Percentiles rank a stretch among this genome's conserved stretches.
Conservation (phyloP, 2,888 invertebrate genomes). For the Saturnia pavonia region DNA sequence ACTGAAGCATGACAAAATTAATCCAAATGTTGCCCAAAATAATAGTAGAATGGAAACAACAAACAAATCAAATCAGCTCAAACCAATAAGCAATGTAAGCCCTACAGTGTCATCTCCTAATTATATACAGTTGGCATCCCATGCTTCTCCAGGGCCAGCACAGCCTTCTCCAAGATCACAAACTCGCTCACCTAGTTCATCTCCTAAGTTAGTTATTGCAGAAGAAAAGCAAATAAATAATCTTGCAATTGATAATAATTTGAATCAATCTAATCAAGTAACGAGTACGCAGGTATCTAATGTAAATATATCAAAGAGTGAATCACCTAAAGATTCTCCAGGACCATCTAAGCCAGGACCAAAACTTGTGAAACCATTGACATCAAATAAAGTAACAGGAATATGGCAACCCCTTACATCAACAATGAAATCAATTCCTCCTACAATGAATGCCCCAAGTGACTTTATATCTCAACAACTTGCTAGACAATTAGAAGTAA, state of each 20-base stretch:
- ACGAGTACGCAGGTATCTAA: constrained; percentile 66
- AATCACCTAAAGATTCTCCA: constrained; percentile 55
- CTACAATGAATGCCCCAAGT: constrained; percentile 48
- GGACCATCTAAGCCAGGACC: constrained; percentile 62
- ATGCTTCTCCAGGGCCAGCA: constrained; percentile 50
- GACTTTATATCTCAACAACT: constrained; percentile 62
- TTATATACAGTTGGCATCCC: constrained; percentile 53
- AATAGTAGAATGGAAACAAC: constrained; percentile 53
- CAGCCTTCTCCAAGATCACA: constrained; percentile 71
- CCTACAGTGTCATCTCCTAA: constrained; percentile 50
- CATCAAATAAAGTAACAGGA: constrained; percentile 57
- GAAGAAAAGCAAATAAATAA: constrained; percentile 70
- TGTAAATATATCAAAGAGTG: constrained; percentile 55
- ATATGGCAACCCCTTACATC: constrained; percentile 61
- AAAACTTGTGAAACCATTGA: constrained; percentile 59
- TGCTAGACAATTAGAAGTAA: constrained; percentile 67
- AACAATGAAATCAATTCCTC: constrained; percentile 50
- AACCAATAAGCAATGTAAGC: constrained; percentile 46
- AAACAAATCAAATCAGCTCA: constrained; percentile 53
- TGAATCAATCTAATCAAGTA: constrained; percentile 71
- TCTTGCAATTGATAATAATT: constrained; percentile 51
- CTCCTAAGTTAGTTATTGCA: constrained; percentile 77
- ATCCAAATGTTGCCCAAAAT: constrained; percentile 44
- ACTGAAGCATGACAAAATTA: constrained; percentile 62
- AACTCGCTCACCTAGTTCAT: constrained; percentile 78